A percentile compares a stretch with the other conserved stretches of the same genome.
Evolutionary conservation across 1,140 invertebrate genomes (phyloP).

Genomic region (Trichoplusia ni): DNA sequence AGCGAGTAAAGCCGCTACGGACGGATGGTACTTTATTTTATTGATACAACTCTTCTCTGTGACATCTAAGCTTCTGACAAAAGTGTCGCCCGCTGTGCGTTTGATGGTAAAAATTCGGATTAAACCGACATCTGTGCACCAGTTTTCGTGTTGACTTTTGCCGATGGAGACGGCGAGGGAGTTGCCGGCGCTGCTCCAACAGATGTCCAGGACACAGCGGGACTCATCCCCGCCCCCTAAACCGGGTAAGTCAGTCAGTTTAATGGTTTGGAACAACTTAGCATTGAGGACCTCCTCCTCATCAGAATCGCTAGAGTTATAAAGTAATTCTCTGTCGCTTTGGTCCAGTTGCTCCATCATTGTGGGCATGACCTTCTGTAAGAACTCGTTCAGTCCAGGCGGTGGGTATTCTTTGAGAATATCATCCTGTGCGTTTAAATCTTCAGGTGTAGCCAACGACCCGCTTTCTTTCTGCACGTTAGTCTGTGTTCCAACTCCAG

Average conservation of each 20-base stretch:
- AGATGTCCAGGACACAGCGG: conserved; percentile 49
- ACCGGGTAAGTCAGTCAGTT: conserved; percentile 35
- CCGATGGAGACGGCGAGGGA: conserved; percentile 66
- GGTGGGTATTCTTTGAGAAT: conserved; percentile 54
- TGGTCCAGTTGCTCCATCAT: conserved; percentile 67
- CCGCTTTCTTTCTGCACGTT: conserved; percentile 48
- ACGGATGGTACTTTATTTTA: conserved; percentile 63
- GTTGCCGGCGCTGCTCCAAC: conserved; percentile 67
- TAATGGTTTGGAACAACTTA: conserved; percentile 60
- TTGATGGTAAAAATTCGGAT: conserved; percentile 63
- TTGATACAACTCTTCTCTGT: conserved; percentile 66
- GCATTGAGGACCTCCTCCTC: conserved; percentile 58
- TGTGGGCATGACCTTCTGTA: conserved; percentile 59
- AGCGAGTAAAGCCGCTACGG: conserved; percentile 58
- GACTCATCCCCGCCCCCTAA: conserved; percentile 58
- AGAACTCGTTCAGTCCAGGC: conserved; percentile 62
- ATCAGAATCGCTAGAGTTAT: conserved; percentile 68
- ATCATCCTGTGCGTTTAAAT: conserved; percentile 46
- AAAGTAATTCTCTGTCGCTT: conserved; percentile 49
- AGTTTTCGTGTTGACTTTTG: conserved; percentile 55
- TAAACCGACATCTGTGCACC: conserved; percentile 62
- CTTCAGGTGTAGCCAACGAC: conserved; percentile 46
- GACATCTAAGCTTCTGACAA: conserved; percentile 58
- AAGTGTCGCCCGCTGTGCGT: conserved; percentile 51
- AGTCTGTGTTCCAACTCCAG: conserved; percentile 52